A percentile compares a stretch with the other conserved stretches of the same genome.
phyloP scores from a whole-genome alignment of 2,113 vertebrate species.

The Emydura subglobosa region DNA sequence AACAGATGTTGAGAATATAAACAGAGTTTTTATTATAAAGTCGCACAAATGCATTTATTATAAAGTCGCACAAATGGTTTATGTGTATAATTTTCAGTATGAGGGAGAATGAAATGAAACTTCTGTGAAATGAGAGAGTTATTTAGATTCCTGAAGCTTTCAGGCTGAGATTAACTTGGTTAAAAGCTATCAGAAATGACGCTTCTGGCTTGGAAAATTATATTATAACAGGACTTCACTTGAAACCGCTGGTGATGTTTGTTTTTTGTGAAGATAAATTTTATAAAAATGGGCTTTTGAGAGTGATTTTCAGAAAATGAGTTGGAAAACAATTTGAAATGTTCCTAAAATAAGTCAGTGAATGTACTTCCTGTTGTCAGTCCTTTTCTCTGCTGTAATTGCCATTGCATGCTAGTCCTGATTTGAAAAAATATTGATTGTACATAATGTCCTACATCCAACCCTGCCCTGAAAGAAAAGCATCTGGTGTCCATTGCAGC shows the following conservation, averaged over 20 bases:
- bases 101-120: conserved; percentile 69
- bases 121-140: conserved; percentile 64
- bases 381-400: not conserved
- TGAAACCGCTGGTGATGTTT: conserved; percentile 29
- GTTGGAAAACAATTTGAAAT: conserved; percentile 32
- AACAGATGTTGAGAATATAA: conserved; percentile 83
- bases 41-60: conserved; percentile 76
- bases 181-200: conserved; percentile 69
- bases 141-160: conserved; percentile 77
- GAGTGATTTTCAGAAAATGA: conserved; percentile 24
- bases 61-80: conserved; percentile 77
- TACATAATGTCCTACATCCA: not conserved
- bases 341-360: not conserved
- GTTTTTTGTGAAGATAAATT: conserved; percentile 47
- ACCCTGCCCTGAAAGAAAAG: not conserved
- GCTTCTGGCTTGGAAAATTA: conserved; percentile 66
- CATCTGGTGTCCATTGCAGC: not conserved
- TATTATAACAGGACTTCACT: conserved; percentile 47
- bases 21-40: conserved; percentile 78
- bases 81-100: conserved; percentile 79
- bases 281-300: conserved; percentile 47
- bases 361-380: not conserved
- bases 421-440: too few species aligned
- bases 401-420: not conserved
- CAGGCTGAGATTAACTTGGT: conserved; percentile 68